Conservation (phyloP, 2,797 vertebrate genomes). For the Gymnothorax reevesii region DNA sequence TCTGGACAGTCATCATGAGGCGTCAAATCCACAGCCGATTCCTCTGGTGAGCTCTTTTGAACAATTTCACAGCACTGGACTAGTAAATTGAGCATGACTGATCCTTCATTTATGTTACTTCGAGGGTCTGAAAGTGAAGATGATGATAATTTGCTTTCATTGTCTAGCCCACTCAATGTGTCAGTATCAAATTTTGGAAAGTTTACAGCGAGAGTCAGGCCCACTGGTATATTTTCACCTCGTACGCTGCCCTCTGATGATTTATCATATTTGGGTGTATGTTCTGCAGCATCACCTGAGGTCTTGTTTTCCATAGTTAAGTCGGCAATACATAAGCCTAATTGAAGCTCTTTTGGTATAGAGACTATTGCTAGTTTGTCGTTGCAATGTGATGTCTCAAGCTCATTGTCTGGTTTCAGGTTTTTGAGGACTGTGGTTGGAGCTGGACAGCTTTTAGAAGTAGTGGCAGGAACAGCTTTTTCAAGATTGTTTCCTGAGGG, state of each 20-base stretch:
- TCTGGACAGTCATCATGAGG: background rate
- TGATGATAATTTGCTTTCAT: background rate
- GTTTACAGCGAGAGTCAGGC: background rate
- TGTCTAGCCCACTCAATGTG: background rate
- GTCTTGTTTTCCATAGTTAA: conserved; percentile 18
- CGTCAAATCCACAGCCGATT: conserved; percentile 2
- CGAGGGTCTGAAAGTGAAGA: conserved; percentile 1
- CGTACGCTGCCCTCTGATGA: background rate
- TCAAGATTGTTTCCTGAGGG: background rate
- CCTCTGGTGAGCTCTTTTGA: conserved; percentile 11
- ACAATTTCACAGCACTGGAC: background rate
- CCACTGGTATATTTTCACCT: background rate
- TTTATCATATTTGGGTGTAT: background rate
- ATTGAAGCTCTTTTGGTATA: conserved; percentile 27
- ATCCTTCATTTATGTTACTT: conserved; percentile 9
- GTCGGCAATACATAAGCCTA: conserved; percentile 18
- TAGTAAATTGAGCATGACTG: background rate
- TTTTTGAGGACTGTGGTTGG: background rate
- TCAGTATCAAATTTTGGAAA: background rate
- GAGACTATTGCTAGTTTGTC: background rate
- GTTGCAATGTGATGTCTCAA: conserved; percentile 29
- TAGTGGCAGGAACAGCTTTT: conserved; percentile 25
- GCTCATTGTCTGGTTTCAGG: conserved; percentile 30
- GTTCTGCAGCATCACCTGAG: background rate
- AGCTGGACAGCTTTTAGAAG: conserved; percentile 19